Conservation (phyloP, 2,113 vertebrate species). For the Puma concolor region DNA sequence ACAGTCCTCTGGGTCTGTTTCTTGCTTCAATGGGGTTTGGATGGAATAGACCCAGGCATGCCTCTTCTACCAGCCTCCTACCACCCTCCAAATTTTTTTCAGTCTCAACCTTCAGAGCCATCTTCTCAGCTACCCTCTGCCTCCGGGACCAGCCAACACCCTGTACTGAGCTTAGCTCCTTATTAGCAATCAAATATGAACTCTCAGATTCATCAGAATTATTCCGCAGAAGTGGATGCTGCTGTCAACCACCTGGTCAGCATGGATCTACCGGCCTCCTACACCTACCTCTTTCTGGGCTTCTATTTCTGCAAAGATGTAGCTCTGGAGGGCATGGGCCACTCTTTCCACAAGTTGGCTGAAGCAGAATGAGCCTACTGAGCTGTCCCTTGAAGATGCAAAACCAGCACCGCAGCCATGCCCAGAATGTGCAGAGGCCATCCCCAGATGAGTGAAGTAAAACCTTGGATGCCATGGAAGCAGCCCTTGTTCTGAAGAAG, state of each 20-base stretch:
- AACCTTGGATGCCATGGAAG: conserved; percentile 42
- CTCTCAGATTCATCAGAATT: background rate
- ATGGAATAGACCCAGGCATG: background rate
- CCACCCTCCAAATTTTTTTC: background rate
- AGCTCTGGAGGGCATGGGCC: background rate
- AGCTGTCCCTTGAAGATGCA: background rate
- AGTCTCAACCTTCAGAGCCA: background rate
- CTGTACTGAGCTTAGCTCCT: background rate
- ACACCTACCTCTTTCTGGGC: background rate
- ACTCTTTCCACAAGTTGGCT: background rate
- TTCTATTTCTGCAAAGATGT: background rate
- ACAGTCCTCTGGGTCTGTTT: background rate
- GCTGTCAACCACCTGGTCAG: background rate
- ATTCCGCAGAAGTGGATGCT: background rate
- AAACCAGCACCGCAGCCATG: background rate
- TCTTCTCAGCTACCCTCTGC: background rate
- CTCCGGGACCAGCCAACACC: background rate
- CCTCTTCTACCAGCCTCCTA: background rate
- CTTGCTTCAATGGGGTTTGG: background rate
- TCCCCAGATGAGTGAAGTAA: conserved; percentile 73
- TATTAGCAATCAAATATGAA: background rate
- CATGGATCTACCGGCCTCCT: background rate
- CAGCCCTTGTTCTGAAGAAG: background rate
- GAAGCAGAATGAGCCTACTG: background rate
- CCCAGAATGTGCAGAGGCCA: conserved; percentile 58